phyloP scores from a whole-genome alignment of 1,140 invertebrate genomes.

The Pachypeltis micranthus region DNA sequence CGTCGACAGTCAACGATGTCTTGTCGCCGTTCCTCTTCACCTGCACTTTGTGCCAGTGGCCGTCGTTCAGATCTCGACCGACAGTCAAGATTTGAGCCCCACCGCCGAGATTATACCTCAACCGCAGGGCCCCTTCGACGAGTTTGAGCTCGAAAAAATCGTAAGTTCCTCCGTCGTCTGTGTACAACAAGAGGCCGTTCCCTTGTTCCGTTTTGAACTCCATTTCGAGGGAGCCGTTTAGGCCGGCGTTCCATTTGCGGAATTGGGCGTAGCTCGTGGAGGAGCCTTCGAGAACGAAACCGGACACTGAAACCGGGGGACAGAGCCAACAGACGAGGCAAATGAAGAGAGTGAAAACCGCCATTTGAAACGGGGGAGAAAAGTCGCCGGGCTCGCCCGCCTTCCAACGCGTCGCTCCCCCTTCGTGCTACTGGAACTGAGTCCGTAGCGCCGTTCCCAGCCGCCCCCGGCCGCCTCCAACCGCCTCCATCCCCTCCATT shows the following conservation, averaged over 20 bases:
- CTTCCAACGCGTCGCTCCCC: too few relatives aligned
- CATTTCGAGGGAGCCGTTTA: constrained; percentile 77
- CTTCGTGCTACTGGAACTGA: too few relatives aligned
- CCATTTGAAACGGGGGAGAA: too few relatives aligned
- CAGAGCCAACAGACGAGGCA: not conserved
- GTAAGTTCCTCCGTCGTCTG: constrained; percentile 84
- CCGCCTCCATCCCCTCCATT: too few relatives aligned
- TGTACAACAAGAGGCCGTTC: constrained; percentile 79
- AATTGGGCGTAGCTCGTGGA: constrained; percentile 80
- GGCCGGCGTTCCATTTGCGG: constrained; percentile 72
- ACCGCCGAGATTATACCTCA: constrained; percentile 76
- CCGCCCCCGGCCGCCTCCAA: too few relatives aligned
- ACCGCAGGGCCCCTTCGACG: constrained; percentile 73
- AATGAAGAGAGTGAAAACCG: constrained; percentile 6
- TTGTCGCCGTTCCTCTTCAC: constrained; percentile 60
- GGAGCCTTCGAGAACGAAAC: constrained; percentile 69
- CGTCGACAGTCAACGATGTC: constrained; percentile 71
- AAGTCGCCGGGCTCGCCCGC: too few relatives aligned
- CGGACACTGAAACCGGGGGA: constrained; percentile 30
- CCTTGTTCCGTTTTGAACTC: constrained; percentile 86
- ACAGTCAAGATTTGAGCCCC: constrained; percentile 78
- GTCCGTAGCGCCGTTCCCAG: too few relatives aligned
- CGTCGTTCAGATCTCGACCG: constrained; percentile 72
- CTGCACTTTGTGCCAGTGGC: constrained; percentile 80
- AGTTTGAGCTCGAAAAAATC: constrained; percentile 93